Evolutionary conservation across 2,888 invertebrate genomes (phyloP), one percentile per base, ranked within the genome.

Genomic region (Formica aserva): DNA sequence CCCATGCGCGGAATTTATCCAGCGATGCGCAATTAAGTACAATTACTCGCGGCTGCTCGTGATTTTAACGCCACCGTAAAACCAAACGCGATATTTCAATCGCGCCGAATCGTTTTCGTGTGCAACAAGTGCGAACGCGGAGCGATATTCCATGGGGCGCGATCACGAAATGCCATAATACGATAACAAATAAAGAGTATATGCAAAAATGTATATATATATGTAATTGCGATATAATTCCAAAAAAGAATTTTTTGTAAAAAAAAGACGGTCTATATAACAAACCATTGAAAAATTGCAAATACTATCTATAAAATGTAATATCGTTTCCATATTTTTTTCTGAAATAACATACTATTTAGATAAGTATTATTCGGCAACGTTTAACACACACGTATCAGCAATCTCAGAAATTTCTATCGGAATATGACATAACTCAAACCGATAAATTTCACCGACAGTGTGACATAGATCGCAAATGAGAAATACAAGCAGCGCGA

Each of bases 401-500:
- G 41, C 45, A 6, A 35, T 18, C 26, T 18, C 26, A 38, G 8
- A 45, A 48, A 60, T 32, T 71, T 22, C 8, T 22, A 78, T 71
- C 13, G 15, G 18, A 22, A 35, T 22, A 45, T 57, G 41, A 69
- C 32, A 18, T 35, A 45, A 78, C 45, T 67, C 3, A 22, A 29
- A 18, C 5, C 13, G 29, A 32, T 38, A 45, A 45, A 60, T 52
- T 60, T 52, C 74, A 65, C n/a, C 35, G 81, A 85, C 1, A n/a
- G 92, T 92, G 93, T 92, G 92, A 92, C 93, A 86, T 89, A 92
- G 92, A 92, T 93, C 92, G 94, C 92, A 92, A 92, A 94, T 92
- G 93, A 93, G 93, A 94, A 94, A 92, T 92, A 92, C 93, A 94
- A 94, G 93, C 93, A 93, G 91, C 90, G 89, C 85, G 88, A 82